A percentile compares a stretch with the other conserved stretches of the same genome.
phyloP scores from a whole-genome alignment of 2,113 vertebrate genomes.

The Lutjanus erythropterus region DNA sequence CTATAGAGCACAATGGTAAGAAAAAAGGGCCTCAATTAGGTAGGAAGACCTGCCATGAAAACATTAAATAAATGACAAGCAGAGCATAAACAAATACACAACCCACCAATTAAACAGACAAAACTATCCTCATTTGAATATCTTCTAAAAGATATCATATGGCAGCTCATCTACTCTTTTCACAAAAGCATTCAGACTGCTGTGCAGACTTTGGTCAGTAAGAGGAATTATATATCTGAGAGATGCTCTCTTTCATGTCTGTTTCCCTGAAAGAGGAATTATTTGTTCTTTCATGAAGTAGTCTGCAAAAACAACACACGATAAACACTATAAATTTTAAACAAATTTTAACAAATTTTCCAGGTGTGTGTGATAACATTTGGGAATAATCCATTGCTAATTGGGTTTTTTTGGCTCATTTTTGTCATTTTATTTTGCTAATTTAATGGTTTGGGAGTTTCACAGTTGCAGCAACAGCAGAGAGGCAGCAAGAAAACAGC shows the following conservation, averaged over 20 bases:
- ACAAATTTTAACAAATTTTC: neutral
- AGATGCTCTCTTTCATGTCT: neutral
- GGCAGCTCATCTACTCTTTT: neutral
- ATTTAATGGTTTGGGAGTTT: no score
- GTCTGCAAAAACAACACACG: constrained; percentile 6
- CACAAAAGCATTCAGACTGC: neutral
- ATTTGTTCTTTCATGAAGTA: neutral
- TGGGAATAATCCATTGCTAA: no score
- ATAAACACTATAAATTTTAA: no score
- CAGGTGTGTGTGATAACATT: constrained; percentile 13
- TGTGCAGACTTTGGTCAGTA: neutral
- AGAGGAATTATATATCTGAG: neutral
- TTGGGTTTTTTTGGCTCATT: no score
- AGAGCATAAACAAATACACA: neutral
- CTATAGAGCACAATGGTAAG: neutral
- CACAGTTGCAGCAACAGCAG: no score
- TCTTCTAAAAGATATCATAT: neutral
- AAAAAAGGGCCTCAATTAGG: neutral
- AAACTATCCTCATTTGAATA: neutral
- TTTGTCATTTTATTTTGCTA: no score
- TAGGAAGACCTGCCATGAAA: neutral
- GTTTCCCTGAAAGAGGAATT: neutral
- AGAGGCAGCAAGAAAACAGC: no score
- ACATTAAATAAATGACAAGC: neutral
- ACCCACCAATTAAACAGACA: neutral